Evolutionary conservation across 1,140 invertebrate genomes (phyloP), one percentile per base, ranked within the genome.

Genomic region (Dendroctonus ponderosae): DNA sequence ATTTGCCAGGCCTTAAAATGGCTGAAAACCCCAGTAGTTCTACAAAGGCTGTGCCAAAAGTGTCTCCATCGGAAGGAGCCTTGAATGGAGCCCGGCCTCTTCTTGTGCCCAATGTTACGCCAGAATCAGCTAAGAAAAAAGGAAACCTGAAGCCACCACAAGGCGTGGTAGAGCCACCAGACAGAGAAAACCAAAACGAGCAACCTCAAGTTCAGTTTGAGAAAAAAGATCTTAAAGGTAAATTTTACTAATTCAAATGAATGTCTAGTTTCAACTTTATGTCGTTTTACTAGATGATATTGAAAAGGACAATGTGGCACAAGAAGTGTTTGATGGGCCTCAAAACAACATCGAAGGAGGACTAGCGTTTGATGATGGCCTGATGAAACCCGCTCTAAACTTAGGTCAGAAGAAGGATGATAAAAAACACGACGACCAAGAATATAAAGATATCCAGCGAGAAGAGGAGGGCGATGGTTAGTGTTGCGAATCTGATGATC

Each of bases 291-390:
- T 44, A 38, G 73, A 77, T 40, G 74, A 72, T 11, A 57, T 56
- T 26, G 73, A 78, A 26, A 75, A 74, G 38, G 76, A 78, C 51
- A 76, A 78, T 60, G 72, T 51, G 8, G 76, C 73, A 5, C 69
- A 75, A 40, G 75, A 77, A 72, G 70, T 70, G 5, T 71, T 76
- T 43, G 77, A 77, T 49, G 43, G 38, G 26, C 58, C 59, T 26
- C 67, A 58, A 43, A 66, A 70, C 39, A 58, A 66, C 64, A 26
- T 26, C 26, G 26, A 26, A 26, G 67, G 67, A 42, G 66, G 49
- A 11, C 46, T 71, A n/a, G 66, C 41, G 7, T 65, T 71, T 56
- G 69, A 51, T 49, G 65, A 71, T 52, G 58, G 67, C 9, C 26
- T 43, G 26, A 14, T 65, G 6, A 71, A 70, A 69, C 48, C 65